Conservation (phyloP, 2,113 vertebrate species). For the Trematocara macrostoma region DNA sequence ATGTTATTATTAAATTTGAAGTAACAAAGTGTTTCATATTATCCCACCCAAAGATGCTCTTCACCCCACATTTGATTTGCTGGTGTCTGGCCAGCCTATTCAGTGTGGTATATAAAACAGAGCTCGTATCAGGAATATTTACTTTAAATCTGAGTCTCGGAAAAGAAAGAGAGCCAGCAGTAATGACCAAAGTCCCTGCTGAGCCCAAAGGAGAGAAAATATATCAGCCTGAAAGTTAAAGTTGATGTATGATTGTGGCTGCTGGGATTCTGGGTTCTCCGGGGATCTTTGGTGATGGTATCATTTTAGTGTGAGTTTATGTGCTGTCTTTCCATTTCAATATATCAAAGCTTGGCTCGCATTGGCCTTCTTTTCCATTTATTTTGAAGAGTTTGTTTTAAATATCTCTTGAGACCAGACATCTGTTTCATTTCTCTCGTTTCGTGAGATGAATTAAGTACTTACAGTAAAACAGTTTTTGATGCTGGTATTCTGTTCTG, state of each 20-base stretch:
- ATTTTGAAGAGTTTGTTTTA: neutral
- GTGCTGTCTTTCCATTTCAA: neutral
- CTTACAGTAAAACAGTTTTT: neutral
- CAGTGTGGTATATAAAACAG: neutral
- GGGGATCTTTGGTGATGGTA: neutral
- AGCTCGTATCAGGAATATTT: neutral
- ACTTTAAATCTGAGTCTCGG: neutral
- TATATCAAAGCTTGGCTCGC: neutral
- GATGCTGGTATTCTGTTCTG: neutral
- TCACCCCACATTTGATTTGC: neutral
- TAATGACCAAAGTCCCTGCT: neutral
- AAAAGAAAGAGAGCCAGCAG: neutral
- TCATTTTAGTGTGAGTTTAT: neutral
- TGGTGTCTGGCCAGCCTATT: neutral
- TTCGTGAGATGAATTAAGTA: neutral
- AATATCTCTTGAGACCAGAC: neutral
- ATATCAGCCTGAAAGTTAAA: slow-evolving; percentile 15
- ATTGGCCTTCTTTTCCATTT: neutral
- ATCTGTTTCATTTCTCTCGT: slow-evolving; percentile 5
- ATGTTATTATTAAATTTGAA: neutral
- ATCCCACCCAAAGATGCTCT: neutral
- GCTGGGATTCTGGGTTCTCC: neutral
- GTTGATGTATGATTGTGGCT: neutral
- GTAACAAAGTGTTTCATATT: neutral
- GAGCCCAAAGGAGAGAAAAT: neutral